Evolutionary conservation across 2,888 invertebrate species (phyloP).

Genomic region (Flexamia atlantica): DNA sequence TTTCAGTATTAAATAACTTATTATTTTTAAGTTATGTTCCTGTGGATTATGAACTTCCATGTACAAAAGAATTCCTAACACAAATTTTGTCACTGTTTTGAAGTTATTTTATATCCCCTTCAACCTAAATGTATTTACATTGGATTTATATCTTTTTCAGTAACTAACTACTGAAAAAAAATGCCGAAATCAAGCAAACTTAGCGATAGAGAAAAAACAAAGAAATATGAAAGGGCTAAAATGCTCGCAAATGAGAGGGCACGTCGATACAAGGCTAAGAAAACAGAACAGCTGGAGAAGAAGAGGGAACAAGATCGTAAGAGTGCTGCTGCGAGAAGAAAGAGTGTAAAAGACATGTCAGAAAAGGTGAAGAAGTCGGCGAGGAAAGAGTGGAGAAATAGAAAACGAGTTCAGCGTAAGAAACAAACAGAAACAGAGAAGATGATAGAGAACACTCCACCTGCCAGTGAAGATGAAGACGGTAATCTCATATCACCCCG

Average conservation of each 20-base stretch:
- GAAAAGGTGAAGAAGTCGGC: not conserved
- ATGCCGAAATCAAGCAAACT: not conserved
- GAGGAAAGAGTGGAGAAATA: not conserved
- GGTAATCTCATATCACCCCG: not conserved
- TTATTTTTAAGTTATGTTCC: too few species aligned
- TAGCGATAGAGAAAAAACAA: not conserved
- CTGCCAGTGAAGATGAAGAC: not conserved
- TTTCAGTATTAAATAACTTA: too few species aligned
- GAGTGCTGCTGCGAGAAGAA: not conserved
- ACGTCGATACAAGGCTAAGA: not conserved
- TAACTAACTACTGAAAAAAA: not conserved
- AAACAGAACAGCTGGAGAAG: not conserved
- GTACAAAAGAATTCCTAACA: too few species aligned
- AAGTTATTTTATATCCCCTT: too few species aligned
- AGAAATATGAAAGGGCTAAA: not conserved
- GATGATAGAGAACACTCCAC: not conserved
- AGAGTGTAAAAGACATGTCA: not conserved
- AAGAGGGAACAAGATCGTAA: not conserved
- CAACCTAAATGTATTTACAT: too few species aligned
- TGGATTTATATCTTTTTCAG: too few species aligned
- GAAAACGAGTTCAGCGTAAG: not conserved
- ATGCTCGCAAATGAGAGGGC: not conserved
- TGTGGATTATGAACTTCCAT: too few species aligned
- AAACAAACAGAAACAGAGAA: not conserved
- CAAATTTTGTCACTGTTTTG: too few species aligned